phyloP scores from a whole-genome alignment of 2,888 invertebrate species.

The Cheilosia pagana region DNA sequence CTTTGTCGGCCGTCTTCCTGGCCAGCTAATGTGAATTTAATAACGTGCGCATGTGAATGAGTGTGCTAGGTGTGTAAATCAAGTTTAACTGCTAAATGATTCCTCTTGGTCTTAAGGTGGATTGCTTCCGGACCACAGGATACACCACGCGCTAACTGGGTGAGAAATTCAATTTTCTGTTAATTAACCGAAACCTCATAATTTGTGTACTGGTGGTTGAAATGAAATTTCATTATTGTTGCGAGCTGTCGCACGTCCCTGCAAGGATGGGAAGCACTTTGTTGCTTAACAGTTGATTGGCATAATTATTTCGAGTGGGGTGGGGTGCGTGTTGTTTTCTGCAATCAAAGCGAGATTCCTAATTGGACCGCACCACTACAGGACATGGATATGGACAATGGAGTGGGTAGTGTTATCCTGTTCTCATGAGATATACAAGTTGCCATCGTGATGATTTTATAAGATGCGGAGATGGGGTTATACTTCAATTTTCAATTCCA shows the following conservation, averaged over 20 bases:
- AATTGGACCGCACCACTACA: conserved; percentile 51
- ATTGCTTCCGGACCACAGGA: conserved; percentile 37
- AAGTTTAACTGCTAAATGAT: conserved; percentile 48
- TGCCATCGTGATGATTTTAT: conserved; percentile 6
- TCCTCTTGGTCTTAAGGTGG: conserved; percentile 31
- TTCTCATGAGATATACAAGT: background rate
- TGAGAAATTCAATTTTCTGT: conserved; percentile 57
- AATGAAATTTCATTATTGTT: conserved; percentile 7
- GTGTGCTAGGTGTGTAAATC: conserved; percentile 44
- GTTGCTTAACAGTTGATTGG: conserved; percentile 45
- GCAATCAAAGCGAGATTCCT: conserved; percentile 44
- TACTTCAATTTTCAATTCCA: conserved; percentile 35
- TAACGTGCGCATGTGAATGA: conserved; percentile 18
- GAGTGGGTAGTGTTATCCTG: background rate
- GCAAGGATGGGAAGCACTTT: conserved; percentile 5
- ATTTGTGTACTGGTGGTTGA: conserved; percentile 12
- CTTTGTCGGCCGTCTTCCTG: conserved; percentile 10
- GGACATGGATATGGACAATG: background rate
- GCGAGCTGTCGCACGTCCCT: background rate
- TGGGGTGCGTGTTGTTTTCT: conserved; percentile 31
- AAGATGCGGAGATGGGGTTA: conserved; percentile 24
- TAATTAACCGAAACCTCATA: conserved; percentile 42
- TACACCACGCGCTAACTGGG: conserved; percentile 40
- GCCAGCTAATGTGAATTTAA: conserved; percentile 60
- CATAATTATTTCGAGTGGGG: conserved; percentile 40